phyloP scores from a whole-genome alignment of 2,888 invertebrate genomes.

The Caradrina clavipalpis region DNA sequence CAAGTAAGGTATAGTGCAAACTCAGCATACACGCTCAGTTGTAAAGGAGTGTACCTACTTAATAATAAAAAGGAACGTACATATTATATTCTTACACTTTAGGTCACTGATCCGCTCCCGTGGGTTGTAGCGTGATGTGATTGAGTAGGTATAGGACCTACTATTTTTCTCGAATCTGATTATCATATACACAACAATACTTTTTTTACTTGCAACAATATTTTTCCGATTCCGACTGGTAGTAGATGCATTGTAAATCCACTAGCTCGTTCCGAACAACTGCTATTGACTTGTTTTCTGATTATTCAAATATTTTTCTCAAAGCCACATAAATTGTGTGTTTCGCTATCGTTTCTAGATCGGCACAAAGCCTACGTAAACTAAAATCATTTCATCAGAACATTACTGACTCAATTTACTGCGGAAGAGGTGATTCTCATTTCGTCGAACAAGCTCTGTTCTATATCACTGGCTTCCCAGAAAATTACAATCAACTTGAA shows the following conservation, averaged over 20 bases:
- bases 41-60: no score
- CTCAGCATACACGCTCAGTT: no score
- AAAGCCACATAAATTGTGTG: slow-evolving; percentile 4
- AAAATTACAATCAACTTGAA: slow-evolving; percentile 49
- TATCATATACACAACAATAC: no score
- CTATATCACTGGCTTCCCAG: slow-evolving; percentile 61
- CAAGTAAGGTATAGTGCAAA: no score
- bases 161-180: no score
- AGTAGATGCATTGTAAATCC: background rate
- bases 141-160: no score
- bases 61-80: no score
- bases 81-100: no score
- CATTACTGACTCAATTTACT: slow-evolving; percentile 47
- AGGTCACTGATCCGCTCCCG: no score
- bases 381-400: slow-evolving; percentile 49
- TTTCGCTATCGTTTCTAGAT: slow-evolving; percentile 17
- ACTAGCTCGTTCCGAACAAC: background rate
- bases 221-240: no score
- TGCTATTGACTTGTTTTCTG: background rate
- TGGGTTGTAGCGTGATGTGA: no score
- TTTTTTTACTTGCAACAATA: no score
- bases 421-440: slow-evolving; percentile 40
- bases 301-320: background rate
- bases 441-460: slow-evolving; percentile 62
- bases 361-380: slow-evolving; percentile 11